Conservation (phyloP, 2,113 vertebrate genomes). For the Chaenogobius annularis region DNA sequence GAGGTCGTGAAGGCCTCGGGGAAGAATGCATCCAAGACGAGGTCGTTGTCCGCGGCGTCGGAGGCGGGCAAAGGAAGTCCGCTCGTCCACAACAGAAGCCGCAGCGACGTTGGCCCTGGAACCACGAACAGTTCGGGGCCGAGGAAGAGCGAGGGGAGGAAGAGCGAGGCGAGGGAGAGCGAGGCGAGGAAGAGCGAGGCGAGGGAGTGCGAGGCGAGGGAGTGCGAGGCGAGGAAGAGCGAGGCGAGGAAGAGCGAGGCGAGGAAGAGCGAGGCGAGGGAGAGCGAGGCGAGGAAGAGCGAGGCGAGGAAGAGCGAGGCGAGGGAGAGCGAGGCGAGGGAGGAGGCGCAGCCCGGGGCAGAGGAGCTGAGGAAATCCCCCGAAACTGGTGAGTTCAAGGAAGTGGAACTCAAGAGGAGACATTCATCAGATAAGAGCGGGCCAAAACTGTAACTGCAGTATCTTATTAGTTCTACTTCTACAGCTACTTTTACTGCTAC, state of each 20-base stretch:
- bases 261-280: no score
- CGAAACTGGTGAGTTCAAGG: conserved; percentile 79
- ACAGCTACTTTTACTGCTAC: no score
- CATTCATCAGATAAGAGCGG: background rate
- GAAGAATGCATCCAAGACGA: conserved; percentile 69
- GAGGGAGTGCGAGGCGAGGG: no score
- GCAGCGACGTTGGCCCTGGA: conserved; percentile 74
- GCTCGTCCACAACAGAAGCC: conserved; percentile 67
- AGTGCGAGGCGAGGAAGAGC: no score
- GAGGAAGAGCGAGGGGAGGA: no score
- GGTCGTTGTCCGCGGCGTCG: conserved; percentile 73
- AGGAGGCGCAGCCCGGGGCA: conserved; percentile 66
- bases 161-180: no score
- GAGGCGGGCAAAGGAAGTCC: conserved; percentile 78
- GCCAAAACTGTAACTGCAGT: background rate
- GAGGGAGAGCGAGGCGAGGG: conserved; percentile 65
- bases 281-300: no score
- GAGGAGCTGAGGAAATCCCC: conserved; percentile 63
- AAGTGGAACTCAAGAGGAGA: background rate
- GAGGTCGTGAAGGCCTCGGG: conserved; percentile 54
- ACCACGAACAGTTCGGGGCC: conserved; percentile 65
- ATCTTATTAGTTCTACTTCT: no score
- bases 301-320: conserved; percentile 6
- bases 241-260: no score
- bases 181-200: no score